Conservation (phyloP, 30 jellyfish, hydroid and myxozoan genomes). For the Turritopsis dohrnii region DNA sequence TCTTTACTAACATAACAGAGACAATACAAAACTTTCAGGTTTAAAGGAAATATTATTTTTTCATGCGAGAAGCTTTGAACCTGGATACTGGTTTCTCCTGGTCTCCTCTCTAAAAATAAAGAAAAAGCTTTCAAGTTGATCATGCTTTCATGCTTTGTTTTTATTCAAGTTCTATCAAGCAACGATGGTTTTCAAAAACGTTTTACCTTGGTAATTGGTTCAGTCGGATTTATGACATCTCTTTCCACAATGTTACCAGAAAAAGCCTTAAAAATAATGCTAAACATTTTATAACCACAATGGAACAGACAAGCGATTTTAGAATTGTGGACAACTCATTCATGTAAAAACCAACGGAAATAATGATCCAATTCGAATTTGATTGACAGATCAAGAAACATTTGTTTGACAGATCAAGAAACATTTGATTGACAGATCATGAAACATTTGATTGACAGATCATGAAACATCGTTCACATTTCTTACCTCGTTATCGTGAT, state of each 20-base stretch:
- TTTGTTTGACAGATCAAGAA: no score
- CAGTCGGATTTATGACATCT: background rate
- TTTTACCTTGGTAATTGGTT: background rate
- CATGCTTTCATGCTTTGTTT: background rate
- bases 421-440: background rate
- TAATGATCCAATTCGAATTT: no score
- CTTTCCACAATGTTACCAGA: constrained; percentile 29
- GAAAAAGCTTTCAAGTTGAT: background rate
- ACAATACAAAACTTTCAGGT: background rate
- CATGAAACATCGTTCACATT: background rate
- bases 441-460: background rate
- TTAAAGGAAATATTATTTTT: constrained; percentile 16
- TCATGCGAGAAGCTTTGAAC: constrained; percentile 77
- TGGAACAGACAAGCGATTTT: no score
- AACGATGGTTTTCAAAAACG: no score
- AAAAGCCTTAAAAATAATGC: constrained; percentile 17
- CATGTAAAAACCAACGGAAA: no score
- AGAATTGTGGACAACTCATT: no score
- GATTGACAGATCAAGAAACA: no score
- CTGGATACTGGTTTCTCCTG: constrained; percentile 55
- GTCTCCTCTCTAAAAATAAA: background rate
- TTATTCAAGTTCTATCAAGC: background rate
- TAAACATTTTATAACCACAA: no score
- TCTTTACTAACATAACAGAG: background rate
- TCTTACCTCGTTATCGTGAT: background rate